A percentile compares a stretch with the other conserved stretches of the same genome.
These are phyloP conservation scores for Nasonia oneida DNA, from an alignment of 2,888 invertebrate species.

Conservation along the genomic window DNA sequence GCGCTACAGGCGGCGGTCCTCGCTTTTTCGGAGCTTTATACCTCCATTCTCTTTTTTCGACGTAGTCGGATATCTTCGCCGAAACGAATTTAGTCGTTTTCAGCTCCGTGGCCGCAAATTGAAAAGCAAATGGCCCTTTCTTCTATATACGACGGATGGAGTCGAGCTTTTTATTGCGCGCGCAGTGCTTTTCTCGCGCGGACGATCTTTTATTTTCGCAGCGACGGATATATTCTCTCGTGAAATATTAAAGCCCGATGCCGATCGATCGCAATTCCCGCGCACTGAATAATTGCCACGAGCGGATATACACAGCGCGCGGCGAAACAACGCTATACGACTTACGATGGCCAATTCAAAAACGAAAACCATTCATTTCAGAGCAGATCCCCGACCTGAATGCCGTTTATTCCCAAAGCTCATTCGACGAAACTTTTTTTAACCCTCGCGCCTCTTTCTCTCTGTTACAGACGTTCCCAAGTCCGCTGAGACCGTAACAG, in stretches of 20 bases:
- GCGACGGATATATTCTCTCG: background rate
- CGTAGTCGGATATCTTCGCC: slow-evolving; percentile 6
- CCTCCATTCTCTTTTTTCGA: background rate
- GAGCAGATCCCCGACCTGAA: background rate
- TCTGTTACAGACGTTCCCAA: slow-evolving; percentile 65
- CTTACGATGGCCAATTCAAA: background rate
- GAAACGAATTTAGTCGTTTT: slow-evolving; percentile 17
- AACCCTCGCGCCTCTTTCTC: slow-evolving; percentile 11
- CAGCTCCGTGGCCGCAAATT: slow-evolving; percentile 26
- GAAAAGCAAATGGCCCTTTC: slow-evolving; percentile 34
- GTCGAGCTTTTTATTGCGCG: background rate
- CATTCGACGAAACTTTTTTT: background rate
- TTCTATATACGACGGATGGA: background rate
- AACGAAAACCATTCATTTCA: background rate
- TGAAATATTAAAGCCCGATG: background rate
- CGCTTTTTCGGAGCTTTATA: background rate
- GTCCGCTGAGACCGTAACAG: slow-evolving; percentile 61
- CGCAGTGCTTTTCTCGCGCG: background rate
- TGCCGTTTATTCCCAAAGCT: no score
- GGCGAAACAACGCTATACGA: background rate
- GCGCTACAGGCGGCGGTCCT: background rate
- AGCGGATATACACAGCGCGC: background rate
- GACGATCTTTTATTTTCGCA: background rate
- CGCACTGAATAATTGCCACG: background rate
- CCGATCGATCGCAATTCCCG: background rate